Conservation (phyloP, 2,888 invertebrate genomes). For the Pseudococcus viburni region DNA sequence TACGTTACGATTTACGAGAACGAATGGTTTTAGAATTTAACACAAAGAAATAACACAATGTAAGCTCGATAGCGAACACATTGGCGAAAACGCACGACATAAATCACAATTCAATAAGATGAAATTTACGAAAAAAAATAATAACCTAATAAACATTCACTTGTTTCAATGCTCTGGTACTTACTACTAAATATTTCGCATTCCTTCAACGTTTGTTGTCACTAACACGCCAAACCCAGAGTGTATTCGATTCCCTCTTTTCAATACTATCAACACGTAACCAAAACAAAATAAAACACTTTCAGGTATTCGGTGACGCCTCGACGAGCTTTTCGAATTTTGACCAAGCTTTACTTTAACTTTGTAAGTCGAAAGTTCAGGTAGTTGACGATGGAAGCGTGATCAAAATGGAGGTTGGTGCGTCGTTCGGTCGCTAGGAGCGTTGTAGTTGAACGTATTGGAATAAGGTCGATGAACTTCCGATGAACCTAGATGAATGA, state of each 20-base stretch:
- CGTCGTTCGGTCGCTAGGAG: background rate
- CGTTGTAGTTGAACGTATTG: background rate
- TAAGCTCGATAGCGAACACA: background rate
- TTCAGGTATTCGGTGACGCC: slow-evolving; percentile 18
- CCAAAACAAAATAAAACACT: slow-evolving; percentile 46
- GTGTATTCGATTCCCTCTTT: slow-evolving; percentile 26
- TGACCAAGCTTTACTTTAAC: slow-evolving; percentile 21
- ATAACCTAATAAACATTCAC: slow-evolving; percentile 45
- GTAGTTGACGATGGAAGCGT: background rate
- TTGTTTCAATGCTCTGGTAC: slow-evolving; percentile 19
- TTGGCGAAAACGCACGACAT: background rate
- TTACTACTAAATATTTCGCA: slow-evolving; percentile 44
- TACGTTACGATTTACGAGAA: slow-evolving; percentile 12
- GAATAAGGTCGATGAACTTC: background rate
- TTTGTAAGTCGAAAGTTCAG: background rate
- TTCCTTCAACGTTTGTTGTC: slow-evolving; percentile 56
- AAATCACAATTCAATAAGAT: slow-evolving; percentile 30
- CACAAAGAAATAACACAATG: slow-evolving; percentile 12
- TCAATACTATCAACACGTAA: slow-evolving; percentile 51
- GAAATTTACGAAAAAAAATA: slow-evolving; percentile 31
- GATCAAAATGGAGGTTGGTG: background rate
- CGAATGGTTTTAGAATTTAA: background rate
- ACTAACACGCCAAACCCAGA: slow-evolving; percentile 24
- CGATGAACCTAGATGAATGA: too few species aligned
- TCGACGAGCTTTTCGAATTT: slow-evolving; percentile 30